Evolutionary conservation across 1,140 invertebrate genomes (phyloP), one percentile per base, ranked within the genome.

Genomic region (Drosophila nigrodunni): DNA sequence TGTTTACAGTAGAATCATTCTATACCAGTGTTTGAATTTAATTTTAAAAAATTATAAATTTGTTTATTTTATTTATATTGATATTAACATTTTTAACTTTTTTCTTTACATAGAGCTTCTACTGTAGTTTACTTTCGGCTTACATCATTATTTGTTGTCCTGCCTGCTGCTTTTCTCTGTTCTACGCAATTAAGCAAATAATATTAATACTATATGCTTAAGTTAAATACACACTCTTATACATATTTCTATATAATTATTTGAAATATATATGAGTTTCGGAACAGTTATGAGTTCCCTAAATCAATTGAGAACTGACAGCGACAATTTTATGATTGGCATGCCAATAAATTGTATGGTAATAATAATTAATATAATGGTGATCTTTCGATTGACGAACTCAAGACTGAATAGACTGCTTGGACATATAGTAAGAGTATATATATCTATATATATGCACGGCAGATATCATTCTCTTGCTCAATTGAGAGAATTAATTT

Each of bases 401-500:
- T 70, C 58, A 39, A 54, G 35, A 7, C 35, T 54, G 7, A 37
- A 21, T n/a, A 34, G 15, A 7, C n/a, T 9, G 6, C 13, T 35
- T 15, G n/a, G n/a, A 54, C 7, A 35, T 37, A 30, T 30, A 13
- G 25, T n/a, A 6, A 6, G 34, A 15, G 13, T 4, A 52, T 34
- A 34, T 25, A 25, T 25, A 50, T 7, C 25, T 52, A 25, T 7
- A 30, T 35, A 37, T 35, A n/a, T 9, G 15, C 15, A 47, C 13
- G 3, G 6, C 2, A 34, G 11, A 8, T 52, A 2, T 21, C 58
- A 18, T 30, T 11, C 7, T 2, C 44, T 59, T 15, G 62, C 65
- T 70, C 50, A 65, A 61, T 50, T 74, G 30, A 85, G 55, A 75
- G 71, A 89, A 89, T 89, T 80, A 85, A 81, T 89, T 88, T 89